Base-by-base conservation (phyloP, 2,888 invertebrate genomes). In the Pseudococcus viburni region DNA sequence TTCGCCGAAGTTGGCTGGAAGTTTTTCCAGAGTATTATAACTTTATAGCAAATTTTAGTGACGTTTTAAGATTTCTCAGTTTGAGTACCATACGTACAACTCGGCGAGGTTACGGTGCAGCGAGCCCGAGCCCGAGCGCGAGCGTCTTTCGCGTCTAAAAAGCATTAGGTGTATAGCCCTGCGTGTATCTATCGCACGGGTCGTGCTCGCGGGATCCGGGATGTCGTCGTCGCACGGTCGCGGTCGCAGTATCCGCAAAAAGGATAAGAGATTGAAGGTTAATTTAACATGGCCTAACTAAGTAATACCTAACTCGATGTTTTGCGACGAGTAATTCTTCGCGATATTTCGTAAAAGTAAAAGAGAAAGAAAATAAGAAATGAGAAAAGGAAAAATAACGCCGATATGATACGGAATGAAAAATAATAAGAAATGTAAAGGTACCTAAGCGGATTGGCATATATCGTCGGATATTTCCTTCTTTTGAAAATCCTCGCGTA, bases 401-500 rank as follows among this genome's bases (percentile, higher is more conserved):
- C 22, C 64, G 64, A 64, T 64, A 64, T 64, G 64, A 64, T 64
- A 64, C 22, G 64, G 64, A 64, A 64, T 64, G 22, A 64, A 64
- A 64, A 64, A 64, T 64, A 64, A 64, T 64, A 64, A 64, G 19
- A 64, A 64, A 64, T 64, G 64, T 64, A 64, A 64, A 64, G 64
- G 64, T 64, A 64, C 64, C 64, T 64, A 64, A 64, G 64, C 64
- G 64, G 64, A 64, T 64, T 64, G 64, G 64, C 64, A 64, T 64
- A 64, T 64, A 64, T 64, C 64, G 64, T 64, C 64, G 64, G 64
- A 64, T 64, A 64, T 64, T 22, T 64, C 22, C 64, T 64, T 19
- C 64, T 64, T 64, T 64, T 64, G 64, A 64, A 64, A 64, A 64
- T 64, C 64, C 64, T 64, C 19, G 64, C 22, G 64, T 64, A 11